These are phyloP conservation scores for Octopus sinensis DNA, from an alignment of 1,140 invertebrate genomes.

Conservation along the genomic window DNA sequence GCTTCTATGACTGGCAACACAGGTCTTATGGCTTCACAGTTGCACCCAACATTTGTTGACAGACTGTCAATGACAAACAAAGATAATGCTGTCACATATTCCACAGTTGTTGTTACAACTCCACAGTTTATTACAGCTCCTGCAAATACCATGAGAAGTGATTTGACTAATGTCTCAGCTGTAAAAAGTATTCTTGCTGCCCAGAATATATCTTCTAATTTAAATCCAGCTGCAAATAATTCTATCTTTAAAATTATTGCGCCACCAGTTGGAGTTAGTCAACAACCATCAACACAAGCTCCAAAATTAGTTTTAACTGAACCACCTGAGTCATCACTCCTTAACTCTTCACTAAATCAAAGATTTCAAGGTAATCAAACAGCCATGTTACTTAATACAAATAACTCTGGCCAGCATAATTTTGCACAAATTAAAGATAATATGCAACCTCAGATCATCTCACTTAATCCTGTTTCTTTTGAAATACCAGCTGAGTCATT, in stretches of 20 bases:
- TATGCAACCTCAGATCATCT: not conserved
- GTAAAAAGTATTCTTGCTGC: not conserved
- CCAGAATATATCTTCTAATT: not conserved
- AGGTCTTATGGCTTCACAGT: not conserved
- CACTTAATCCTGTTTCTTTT: not conserved
- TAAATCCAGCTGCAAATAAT: not conserved
- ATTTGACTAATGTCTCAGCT: not conserved
- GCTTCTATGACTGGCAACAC: not conserved
- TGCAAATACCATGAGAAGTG: not conserved
- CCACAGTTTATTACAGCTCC: not conserved
- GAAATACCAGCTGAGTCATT: not conserved
- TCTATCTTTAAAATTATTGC: not conserved
- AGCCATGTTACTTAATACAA: not conserved
- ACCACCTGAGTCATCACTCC: not conserved
- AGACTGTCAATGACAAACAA: conserved; percentile 4
- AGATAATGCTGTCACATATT: conserved; percentile 1
- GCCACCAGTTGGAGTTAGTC: not conserved
- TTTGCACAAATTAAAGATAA: not conserved
- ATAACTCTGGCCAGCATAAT: not conserved
- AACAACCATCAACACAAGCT: not conserved
- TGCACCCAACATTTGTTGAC: not conserved
- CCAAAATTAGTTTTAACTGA: not conserved
- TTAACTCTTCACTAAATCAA: not conserved
- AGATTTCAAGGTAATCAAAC: not conserved
- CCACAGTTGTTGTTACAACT: not conserved